Evolutionary conservation across 2,113 vertebrate species (phyloP), one percentile per base, ranked within the genome.

Genomic region (Acinonyx jubatus): DNA sequence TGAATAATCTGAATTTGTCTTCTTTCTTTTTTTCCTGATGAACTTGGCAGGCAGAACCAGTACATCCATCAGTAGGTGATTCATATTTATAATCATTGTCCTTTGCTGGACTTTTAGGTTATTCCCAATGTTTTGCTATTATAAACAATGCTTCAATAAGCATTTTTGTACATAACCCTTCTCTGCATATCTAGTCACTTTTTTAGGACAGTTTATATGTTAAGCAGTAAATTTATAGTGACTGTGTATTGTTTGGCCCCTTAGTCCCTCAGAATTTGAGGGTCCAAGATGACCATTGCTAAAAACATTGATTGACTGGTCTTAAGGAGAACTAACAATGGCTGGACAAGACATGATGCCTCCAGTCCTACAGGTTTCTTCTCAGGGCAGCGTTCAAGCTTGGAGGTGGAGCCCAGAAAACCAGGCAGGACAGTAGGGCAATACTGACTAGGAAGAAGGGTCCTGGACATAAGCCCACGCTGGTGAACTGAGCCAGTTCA

Each of bases 51-150:
- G 23, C 48, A 90, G 78, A 94, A 78, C 29, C 36, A 91, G n/a
- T 27, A 55, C 9, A 95, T 73, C 65, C 29, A 55, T 73, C 33
- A 66, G 83, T 36, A 86, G 52, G 48, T 91, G 86, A 96, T 55
- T 97, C 48, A 93, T 92, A 94, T 94, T 92, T 74, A 87, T 79
- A 96, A 92, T 92, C n/a, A 94, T 83, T 93, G 33, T 27, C 41
- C 25, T 95, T 92, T 94, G 13, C 55, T 97, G 94, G 79, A 74
- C 8, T 63, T 92, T 96, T 97, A 92, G 94, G 96, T 97, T 93
- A 94, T 97, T 97, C 52, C 94, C 94, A 95, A 27, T 66, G 52
- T 74, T 96, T 95, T 92, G 25, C 14, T 93, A 18, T 41, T 89
- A 74, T 31, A 93, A 94, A 65, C n/a, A 96, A 61, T 87, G n/a